A percentile compares a stretch with the other conserved stretches of the same genome.
phyloP scores from a whole-genome alignment of 2,113 vertebrate genomes.

The Argyrosomus japonicus region DNA sequence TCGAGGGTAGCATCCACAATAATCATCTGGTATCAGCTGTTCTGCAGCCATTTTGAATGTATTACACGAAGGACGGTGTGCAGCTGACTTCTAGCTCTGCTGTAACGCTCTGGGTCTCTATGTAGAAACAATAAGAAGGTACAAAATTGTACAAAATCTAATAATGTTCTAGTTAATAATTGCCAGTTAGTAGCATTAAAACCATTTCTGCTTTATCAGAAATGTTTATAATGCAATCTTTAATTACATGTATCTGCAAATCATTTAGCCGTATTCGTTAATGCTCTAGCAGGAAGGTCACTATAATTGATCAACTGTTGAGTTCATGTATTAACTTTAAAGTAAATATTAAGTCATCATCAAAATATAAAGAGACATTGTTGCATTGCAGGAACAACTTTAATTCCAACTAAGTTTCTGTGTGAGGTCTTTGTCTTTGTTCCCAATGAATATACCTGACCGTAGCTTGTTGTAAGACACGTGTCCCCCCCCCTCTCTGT shows the following conservation, averaged over 20 bases:
- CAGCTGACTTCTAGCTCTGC: background rate
- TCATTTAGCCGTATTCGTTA: background rate
- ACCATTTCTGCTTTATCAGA: background rate
- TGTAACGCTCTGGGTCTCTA: background rate
- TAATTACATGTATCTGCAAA: background rate
- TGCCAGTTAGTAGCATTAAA: background rate
- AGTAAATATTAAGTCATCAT: background rate
- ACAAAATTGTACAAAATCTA: background rate
- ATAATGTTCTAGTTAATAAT: background rate
- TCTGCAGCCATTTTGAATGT: constrained; percentile 19
- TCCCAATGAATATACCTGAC: background rate
- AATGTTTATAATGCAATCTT: too few species aligned
- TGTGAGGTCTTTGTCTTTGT: background rate
- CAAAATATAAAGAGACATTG: background rate
- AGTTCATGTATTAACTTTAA: background rate
- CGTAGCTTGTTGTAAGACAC: background rate
- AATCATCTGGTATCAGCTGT: constrained; percentile 1
- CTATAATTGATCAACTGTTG: background rate
- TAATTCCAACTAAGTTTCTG: background rate
- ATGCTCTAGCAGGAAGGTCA: background rate
- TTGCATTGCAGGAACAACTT: background rate
- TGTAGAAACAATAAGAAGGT: background rate
- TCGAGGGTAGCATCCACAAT: background rate
- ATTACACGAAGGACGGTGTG: background rate
- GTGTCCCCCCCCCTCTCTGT: constrained; percentile 3